Evolutionary conservation across 2,888 invertebrate genomes (phyloP).

Genomic region (Silvanus unidentatus): DNA sequence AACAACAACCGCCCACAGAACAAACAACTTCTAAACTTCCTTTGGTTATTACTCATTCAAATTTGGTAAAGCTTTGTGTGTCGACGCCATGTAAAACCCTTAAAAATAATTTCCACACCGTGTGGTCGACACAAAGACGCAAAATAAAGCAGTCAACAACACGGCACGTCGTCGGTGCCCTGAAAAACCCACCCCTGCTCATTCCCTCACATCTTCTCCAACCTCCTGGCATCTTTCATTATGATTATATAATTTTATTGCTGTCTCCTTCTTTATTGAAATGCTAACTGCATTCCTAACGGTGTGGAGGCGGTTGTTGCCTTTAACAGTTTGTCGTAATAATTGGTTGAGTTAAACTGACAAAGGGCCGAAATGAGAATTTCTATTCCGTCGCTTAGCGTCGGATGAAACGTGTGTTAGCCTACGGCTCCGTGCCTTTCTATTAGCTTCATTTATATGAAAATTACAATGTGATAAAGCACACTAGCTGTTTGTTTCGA

Average conservation of each 20-base stretch:
- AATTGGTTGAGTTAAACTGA: constrained; percentile 33
- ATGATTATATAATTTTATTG: too few species aligned
- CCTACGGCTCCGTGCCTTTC: constrained; percentile 33
- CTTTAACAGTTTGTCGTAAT: constrained; percentile 19
- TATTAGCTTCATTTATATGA: constrained; percentile 41
- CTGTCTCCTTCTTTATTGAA: too few species aligned
- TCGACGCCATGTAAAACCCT: constrained; percentile 22
- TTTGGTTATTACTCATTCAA: constrained; percentile 31
- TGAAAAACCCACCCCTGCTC: neutral
- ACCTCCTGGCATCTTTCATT: neutral
- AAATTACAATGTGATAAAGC: constrained; percentile 35
- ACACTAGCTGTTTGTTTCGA: constrained; percentile 7
- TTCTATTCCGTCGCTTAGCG: constrained; percentile 22
- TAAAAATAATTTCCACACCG: constrained; percentile 37
- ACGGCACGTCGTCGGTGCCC: constrained; percentile 3
- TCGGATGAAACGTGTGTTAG: constrained; percentile 29
- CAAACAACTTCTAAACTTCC: constrained; percentile 28
- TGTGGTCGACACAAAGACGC: constrained; percentile 34
- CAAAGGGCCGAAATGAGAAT: constrained; percentile 31
- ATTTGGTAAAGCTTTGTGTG: constrained; percentile 32
- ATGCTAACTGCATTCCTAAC: too few species aligned
- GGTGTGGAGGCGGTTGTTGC: constrained; percentile 4
- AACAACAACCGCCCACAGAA: constrained; percentile 7
- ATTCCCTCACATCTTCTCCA: too few species aligned
- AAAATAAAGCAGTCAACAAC: constrained; percentile 28